Base-by-base conservation (phyloP, 1,140 invertebrate genomes). In the Nomia melanderi region DNA sequence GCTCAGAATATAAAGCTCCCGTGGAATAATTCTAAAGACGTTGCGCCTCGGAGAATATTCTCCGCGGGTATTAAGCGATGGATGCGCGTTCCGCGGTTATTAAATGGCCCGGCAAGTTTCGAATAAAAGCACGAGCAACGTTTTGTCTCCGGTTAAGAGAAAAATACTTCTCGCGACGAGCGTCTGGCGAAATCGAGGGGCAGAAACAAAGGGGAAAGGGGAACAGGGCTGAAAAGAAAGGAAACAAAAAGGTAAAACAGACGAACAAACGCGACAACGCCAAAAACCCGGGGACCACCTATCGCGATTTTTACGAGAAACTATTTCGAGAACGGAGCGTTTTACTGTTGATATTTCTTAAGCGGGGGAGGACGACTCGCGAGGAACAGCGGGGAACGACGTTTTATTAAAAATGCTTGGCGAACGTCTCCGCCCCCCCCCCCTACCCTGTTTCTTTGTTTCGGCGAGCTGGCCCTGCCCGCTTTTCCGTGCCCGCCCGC, bases 241-340 rank as follows among this genome's bases (percentile, higher is more conserved):
- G 11, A 33, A 20, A 66, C 17, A 33, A 54, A 27, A 11, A 66
- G 20, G 27, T 9, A 66, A 1, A 54, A 75, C 75, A 20, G 33
- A 36, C 33, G 33, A 36, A 3, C 3, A 50, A n/a, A n/a, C n/a
- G n/a, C 29, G 7, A 29, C 39, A 25, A 33, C 47, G 27, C 17
- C 20, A 12, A 23, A 39, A 60, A 41, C 27, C 57, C n/a, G n/a
- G 53, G 33, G 53, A 14, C 17, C 62, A 1, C 31, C 23, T 70
- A 66, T 54, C 53, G 33, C 47, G 62, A 71, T 82, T 73, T 78
- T 77, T 67, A 5, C n/a, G 8, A 36, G 50, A 53, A 77, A 72
- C 41, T 33, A 33, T 63, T 20, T 31, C 36, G 6, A n/a, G 44
- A 31, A 14, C 4, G 33, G 14, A 59, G 60, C 66, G 2, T 63